phyloP scores from a whole-genome alignment of 1,140 invertebrate species.

The Pseudachorutes palmiensis region DNA sequence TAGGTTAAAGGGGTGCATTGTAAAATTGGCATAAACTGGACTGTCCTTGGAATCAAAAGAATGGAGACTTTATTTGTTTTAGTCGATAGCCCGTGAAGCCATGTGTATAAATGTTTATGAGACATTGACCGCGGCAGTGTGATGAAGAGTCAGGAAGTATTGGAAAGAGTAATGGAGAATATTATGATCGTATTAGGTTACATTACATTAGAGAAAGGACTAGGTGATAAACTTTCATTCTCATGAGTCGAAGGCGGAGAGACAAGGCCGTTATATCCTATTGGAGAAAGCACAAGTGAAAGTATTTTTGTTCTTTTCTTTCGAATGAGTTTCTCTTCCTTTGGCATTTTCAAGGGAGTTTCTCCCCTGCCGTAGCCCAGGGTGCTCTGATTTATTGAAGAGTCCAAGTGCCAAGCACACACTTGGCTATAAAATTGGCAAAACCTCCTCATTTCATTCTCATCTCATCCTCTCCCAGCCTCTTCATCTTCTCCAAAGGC shows the following conservation, averaged over 20 bases:
- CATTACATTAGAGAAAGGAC: slow-evolving; percentile 1
- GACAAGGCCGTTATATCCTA: background rate
- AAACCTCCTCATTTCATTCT: slow-evolving; percentile 11
- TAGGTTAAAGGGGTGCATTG: background rate
- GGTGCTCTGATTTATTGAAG: slow-evolving; percentile 13
- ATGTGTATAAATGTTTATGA: too few relatives aligned
- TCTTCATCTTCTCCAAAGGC: slow-evolving; percentile 11
- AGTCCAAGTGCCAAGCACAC: slow-evolving; percentile 17
- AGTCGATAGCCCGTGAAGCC: too few relatives aligned
- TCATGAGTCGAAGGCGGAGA: slow-evolving; percentile 5
- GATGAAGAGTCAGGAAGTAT: background rate
- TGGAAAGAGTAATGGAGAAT: background rate
- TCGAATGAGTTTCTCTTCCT: background rate
- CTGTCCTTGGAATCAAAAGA: too few relatives aligned
- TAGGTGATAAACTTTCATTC: slow-evolving; percentile 10
- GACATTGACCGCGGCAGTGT: too few relatives aligned
- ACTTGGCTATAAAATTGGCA: slow-evolving; percentile 17
- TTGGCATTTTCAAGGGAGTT: background rate
- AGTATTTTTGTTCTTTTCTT: background rate
- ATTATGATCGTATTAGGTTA: slow-evolving; percentile 9
- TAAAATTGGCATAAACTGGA: background rate
- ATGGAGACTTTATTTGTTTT: too few relatives aligned
- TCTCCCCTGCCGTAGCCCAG: background rate
- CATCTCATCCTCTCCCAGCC: background rate
- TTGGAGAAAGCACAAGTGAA: background rate